Evolutionary conservation across 2,888 invertebrate genomes (phyloP).

Genomic region (Leptogaster cylindrica): DNA sequence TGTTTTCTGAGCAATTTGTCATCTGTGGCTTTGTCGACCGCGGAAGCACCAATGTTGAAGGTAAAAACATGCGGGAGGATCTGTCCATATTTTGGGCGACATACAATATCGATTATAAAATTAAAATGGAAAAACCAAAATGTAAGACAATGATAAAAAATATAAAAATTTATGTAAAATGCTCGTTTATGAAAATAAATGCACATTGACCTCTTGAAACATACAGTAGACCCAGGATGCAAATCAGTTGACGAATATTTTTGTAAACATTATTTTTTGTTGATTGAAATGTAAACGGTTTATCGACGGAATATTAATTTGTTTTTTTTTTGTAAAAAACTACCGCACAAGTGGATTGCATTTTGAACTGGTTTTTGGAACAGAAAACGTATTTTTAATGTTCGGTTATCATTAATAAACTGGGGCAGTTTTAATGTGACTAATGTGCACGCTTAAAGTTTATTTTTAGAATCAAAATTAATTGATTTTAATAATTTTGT

Average conservation of each 20-base stretch:
- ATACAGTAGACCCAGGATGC: conserved; percentile 14
- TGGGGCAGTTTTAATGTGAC: no score
- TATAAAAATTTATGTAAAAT: not conserved
- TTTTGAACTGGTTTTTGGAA: no score
- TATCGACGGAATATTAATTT: conserved; percentile 28
- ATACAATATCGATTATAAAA: not conserved
- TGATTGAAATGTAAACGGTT: conserved; percentile 40
- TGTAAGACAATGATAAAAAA: not conserved
- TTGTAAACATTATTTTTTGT: not conserved
- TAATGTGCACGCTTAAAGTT: no score
- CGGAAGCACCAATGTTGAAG: conserved; percentile 39
- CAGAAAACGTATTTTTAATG: no score
- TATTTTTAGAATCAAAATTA: no score
- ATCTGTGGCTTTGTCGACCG: conserved; percentile 28
- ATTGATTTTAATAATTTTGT: no score
- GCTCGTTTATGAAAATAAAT: not conserved
- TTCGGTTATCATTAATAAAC: no score
- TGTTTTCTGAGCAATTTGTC: conserved; percentile 39
- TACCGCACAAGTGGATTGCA: no score
- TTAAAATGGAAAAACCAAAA: not conserved
- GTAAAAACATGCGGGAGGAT: conserved; percentile 35
- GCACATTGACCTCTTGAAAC: conserved; percentile 1
- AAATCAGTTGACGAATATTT: conserved; percentile 14
- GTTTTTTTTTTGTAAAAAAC: not conserved
- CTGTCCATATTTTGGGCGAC: conserved; percentile 19